Base-by-base conservation (phyloP, 2,797 vertebrate genomes). In the Oophaga sylvatica region DNA sequence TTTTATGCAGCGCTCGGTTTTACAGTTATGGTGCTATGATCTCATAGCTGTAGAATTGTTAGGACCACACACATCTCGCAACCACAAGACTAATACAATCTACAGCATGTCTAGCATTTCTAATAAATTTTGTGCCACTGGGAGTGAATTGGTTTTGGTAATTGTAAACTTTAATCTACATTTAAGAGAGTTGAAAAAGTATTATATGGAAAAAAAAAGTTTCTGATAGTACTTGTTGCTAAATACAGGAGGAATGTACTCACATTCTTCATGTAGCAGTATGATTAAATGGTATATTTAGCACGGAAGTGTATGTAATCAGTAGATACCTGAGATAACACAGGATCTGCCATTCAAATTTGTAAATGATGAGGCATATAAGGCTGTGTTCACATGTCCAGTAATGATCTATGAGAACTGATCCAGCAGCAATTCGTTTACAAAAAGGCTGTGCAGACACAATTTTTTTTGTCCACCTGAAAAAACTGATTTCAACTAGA, bases 41-140 rank as follows among this genome's bases (percentile, higher is more conserved):
- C 86, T 87, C 86, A 81, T 85, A 76, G 73, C 29, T 57, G 45
- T 11, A 53, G 71, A 60, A 45, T 22, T 57, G 20, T 80, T 63
- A 79, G 71, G 87, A 85, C 87, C 87, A 85, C 87, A 76, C 83
- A 78, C 87, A 48, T 35, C 22, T 84, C 68, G 80, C 53, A 84
- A 56, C n/a, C 65, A 70, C 41, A 53, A 16, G 19, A 59, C 73
- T 67, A 87, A 87, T 83, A 53, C 68, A 60, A 87, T 26, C 70
- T 81, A 71, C 16, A 70, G 56, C 68, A 73, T 48, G 12, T 41
- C 41, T 65, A 48, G 41, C 79, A 81, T 7, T 59, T 19, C 3
- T 81, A 81, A 81, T 81, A 68, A 81, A 75, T 75, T 57, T 81
- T 26, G 17, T 48, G 16, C 35, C 83, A 84, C 29, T 84, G 75